phyloP scores from a whole-genome alignment of 1,140 invertebrate genomes.

The Macrosteles quadrilineatus region DNA sequence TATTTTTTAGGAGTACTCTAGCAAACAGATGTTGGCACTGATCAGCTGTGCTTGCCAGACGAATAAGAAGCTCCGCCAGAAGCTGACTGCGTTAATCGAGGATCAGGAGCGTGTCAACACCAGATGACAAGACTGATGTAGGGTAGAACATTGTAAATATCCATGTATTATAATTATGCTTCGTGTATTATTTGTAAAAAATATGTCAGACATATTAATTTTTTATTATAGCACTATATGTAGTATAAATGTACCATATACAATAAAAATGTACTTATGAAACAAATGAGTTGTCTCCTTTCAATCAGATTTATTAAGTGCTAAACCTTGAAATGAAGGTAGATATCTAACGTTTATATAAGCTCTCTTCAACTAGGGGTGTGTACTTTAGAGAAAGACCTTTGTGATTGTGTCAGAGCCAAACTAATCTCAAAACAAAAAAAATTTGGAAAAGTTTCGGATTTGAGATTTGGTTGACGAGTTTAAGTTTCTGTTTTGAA shows the following conservation, averaged over 20 bases:
- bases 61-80: conserved; percentile 82
- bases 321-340: too few relatives aligned
- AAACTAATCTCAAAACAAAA: too few relatives aligned
- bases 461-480: too few relatives aligned
- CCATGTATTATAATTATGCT: background rate
- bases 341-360: too few relatives aligned
- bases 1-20: conserved; percentile 79
- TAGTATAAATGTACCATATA: conserved; percentile 1
- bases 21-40: conserved; percentile 81
- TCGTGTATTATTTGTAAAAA: background rate
- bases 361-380: too few relatives aligned
- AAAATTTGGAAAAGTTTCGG: too few relatives aligned
- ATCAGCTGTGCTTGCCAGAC: conserved; percentile 85
- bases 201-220: background rate
- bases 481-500: too few relatives aligned
- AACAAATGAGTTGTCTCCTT: too few relatives aligned
- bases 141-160: background rate
- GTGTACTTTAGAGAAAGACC: too few relatives aligned
- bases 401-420: too few relatives aligned
- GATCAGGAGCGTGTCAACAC: conserved; percentile 35
- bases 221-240: background rate
- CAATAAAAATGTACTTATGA: background rate
- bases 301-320: too few relatives aligned
- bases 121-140: conserved; percentile 26
- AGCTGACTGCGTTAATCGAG: conserved; percentile 72